phyloP scores from a whole-genome alignment of 2,113 vertebrate genomes.

The Myiozetetes cayanensis region DNA sequence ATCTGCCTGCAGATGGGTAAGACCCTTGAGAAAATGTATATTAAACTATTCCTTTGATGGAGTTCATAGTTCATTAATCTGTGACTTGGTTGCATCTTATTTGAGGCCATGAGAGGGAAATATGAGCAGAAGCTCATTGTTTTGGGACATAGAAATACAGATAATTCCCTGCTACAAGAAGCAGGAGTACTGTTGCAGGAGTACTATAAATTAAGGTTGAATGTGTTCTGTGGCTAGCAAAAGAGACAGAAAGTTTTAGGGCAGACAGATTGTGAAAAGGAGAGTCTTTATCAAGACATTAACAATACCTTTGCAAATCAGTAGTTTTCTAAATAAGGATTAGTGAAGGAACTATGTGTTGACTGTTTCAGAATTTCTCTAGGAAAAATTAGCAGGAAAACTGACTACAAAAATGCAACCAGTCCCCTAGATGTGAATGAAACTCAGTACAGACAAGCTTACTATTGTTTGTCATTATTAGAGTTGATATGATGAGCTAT shows the following conservation, averaged over 20 bases:
- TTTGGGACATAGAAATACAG: background rate
- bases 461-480: background rate
- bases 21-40: background rate
- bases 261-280: background rate
- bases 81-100: slow-evolving; percentile 13
- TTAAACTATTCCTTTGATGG: background rate
- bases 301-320: background rate
- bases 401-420: background rate
- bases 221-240: background rate
- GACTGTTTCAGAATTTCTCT: background rate
- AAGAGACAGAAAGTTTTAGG: background rate
- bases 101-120: background rate
- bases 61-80: slow-evolving; percentile 21
- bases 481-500: background rate
- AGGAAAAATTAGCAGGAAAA: background rate
- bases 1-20: slow-evolving; percentile 10
- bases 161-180: background rate
- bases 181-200: background rate
- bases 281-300: background rate
- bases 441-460: background rate
- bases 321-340: background rate
- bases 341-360: background rate
- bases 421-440: background rate
- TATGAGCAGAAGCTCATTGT: background rate
- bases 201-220: background rate